Conservation (phyloP, 2,113 vertebrate species). For the Echinops telfairi region DNA sequence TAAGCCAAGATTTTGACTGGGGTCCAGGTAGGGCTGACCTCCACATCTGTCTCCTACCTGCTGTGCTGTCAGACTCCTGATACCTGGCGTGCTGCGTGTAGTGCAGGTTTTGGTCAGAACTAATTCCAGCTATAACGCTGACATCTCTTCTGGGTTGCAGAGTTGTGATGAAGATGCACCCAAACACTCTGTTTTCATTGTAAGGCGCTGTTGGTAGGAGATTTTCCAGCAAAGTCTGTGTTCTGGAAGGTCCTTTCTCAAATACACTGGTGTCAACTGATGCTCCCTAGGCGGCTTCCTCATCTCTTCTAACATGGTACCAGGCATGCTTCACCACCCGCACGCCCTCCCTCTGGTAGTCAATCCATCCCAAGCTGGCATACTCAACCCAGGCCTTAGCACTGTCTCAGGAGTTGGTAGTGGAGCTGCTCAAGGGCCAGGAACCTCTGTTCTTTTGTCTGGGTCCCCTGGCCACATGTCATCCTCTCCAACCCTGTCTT, state of each 20-base stretch:
- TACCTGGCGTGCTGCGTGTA: background rate
- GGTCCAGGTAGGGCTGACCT: background rate
- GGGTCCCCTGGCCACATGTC: background rate
- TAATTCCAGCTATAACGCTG: background rate
- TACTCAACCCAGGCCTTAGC: background rate
- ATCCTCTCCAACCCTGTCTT: background rate
- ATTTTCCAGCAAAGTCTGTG: background rate
- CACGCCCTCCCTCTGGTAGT: accelerated
- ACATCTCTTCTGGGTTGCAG: background rate
- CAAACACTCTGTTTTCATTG: background rate
- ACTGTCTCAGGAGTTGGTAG: background rate
- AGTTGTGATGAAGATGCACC: background rate
- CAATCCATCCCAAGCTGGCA: background rate
- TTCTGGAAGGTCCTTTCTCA: background rate
- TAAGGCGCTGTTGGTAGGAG: background rate
- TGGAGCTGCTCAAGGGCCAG: background rate
- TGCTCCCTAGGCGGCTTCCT: background rate
- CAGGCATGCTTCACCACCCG: background rate
- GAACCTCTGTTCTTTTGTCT: background rate
- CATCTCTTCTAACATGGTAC: background rate
- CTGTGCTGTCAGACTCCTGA: too few relatives aligned
- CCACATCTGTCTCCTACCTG: background rate
- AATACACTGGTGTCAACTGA: background rate
- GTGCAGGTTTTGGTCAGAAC: background rate
- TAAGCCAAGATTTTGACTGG: background rate